Percentiles rank a stretch among this genome's conserved stretches.
Evolutionary conservation across 2,888 invertebrate species (phyloP).

Genomic region (Cheilosia impressa): DNA sequence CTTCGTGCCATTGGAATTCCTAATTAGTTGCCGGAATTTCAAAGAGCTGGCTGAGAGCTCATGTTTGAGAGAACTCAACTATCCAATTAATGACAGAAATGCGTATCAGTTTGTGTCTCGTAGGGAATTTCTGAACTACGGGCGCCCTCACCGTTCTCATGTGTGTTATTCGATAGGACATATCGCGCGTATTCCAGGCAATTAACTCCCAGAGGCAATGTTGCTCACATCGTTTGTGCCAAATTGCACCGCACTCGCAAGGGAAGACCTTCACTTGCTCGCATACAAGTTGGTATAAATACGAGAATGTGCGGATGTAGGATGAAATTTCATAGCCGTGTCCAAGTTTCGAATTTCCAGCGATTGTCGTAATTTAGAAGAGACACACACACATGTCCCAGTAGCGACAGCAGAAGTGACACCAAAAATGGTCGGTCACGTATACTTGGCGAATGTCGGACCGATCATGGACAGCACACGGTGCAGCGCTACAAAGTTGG

Average conservation of each 20-base stretch:
- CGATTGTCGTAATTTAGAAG: slow-evolving; percentile 54
- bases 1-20: slow-evolving; percentile 23
- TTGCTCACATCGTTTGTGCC: slow-evolving; percentile 14
- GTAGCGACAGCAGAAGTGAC: not conserved
- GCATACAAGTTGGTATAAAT: too few relatives aligned
- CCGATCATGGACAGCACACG: slow-evolving; percentile 26
- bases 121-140: not conserved
- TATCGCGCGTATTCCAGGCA: slow-evolving; percentile 67
- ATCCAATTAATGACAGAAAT: slow-evolving; percentile 61
- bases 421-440: slow-evolving; percentile 63
- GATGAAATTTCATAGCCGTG: slow-evolving; percentile 61
- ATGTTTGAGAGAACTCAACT: slow-evolving; percentile 10
- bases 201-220: slow-evolving; percentile 64
- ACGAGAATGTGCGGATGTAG: slow-evolving; percentile 3
- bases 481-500: slow-evolving; percentile 42
- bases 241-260: slow-evolving; percentile 27
- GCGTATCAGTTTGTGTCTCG: slow-evolving; percentile 40
- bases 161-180: slow-evolving; percentile 58
- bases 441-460: slow-evolving; percentile 22
- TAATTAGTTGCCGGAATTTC: slow-evolving; percentile 25
- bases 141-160: slow-evolving; percentile 1
- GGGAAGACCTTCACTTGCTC: slow-evolving; percentile 35
- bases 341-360: slow-evolving; percentile 59
- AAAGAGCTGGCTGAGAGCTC: not conserved
- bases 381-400: not conserved